Conservation (phyloP, 92 coral and sea anemone genomes). For the Heteractis magnifica region DNA sequence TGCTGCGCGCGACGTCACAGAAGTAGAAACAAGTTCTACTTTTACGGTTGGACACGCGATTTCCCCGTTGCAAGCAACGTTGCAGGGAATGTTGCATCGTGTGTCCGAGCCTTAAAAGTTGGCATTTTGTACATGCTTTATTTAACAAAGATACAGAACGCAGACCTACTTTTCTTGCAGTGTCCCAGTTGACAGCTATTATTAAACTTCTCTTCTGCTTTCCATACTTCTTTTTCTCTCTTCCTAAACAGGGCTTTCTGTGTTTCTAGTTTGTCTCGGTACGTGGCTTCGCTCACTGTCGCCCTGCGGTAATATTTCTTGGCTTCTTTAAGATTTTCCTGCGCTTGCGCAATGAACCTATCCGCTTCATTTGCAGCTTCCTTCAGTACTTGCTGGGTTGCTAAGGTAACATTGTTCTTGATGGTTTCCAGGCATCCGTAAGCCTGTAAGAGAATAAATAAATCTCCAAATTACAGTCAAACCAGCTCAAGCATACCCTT, state of each 20-base stretch:
- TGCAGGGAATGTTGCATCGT: no score
- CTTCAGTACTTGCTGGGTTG: constrained; percentile 50
- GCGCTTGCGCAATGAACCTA: constrained; percentile 82
- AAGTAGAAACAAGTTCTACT: no score
- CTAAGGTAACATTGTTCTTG: constrained; percentile 60
- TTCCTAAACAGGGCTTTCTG: constrained; percentile 57
- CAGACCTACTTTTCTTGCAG: constrained; percentile 73
- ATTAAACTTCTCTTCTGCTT: constrained; percentile 79
- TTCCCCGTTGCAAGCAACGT: no score
- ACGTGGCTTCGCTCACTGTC: constrained; percentile 64
- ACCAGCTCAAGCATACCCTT: no score
- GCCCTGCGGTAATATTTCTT: constrained; percentile 84
- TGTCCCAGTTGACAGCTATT: constrained; percentile 76
- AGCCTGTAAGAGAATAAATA: constrained; percentile 44
- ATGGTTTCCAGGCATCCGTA: constrained; percentile 91
- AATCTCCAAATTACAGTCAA: no score
- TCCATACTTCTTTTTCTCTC: constrained; percentile 80
- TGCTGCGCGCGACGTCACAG: no score
- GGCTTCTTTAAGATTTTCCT: constrained; percentile 84
- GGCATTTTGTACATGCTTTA: no score
- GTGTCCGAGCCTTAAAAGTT: no score
- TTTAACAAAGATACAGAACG: background rate
- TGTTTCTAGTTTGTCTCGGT: constrained; percentile 56
- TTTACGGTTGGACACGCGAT: no score
- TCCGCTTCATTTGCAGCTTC: constrained; percentile 87